Evolutionary conservation across 2,113 vertebrate genomes (phyloP), one percentile per base, ranked within the genome.

Genomic region (Cairina moschata): DNA sequence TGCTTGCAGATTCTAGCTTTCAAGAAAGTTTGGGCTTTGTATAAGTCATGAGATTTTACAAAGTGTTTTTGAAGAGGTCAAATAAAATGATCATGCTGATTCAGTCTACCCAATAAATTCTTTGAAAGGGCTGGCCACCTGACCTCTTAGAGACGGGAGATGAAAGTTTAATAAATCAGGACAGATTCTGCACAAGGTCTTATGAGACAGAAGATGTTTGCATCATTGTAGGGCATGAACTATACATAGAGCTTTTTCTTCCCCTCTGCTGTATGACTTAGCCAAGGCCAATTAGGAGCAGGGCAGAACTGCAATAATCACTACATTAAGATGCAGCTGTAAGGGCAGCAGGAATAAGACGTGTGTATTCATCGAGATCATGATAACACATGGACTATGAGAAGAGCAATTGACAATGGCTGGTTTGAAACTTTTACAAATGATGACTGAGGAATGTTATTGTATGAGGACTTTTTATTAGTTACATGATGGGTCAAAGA

Each of bases 211-310:
- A 40, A 50, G n/a, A 40, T 0, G 29, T 34, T n/a, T 22, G n/a
- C 25, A 13, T 26, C 14, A 2, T 3, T 32, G 63, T 20, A 38
- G 11, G 31, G 40, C 44, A 50, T 56, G 25, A 74, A 31, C 65
- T 34, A 1, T 1, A 2, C 1, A 0, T 2, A 20, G n/a, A 68
- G 17, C 38, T 38, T 32, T 50, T 29, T 34, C 12, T 50, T 11
- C 2, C 3, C 1, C 38, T 38, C 48, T 40, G 28, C 44, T 73
- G 52, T n/a, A 4, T 40, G 78, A 23, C 16, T 29, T 7, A 4
- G 14, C n/a, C 38, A 32, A 71, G 14, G 25, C 46, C 9, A 29
- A 16, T 9, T 34, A 17, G 1, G 34, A 25, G 31, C 26, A 62
- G 48, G 13, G 34, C 79, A 40, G 44, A 36, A 16, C 55, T 52